Base-by-base conservation (phyloP, 1,140 invertebrate genomes). In the Micrasema minimum region DNA sequence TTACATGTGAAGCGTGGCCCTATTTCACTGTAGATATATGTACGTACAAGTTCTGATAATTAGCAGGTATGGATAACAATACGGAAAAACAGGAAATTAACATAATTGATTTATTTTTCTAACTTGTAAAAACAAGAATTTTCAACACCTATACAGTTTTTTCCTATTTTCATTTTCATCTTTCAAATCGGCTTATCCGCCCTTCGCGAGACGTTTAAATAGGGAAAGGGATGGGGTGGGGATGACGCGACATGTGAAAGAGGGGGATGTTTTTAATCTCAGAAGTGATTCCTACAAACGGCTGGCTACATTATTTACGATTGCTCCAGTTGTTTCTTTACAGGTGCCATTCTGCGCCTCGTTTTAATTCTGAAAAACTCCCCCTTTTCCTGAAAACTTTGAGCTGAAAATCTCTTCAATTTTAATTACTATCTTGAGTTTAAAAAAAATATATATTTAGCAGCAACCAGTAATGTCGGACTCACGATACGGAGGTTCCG, bases 291-390 rank as follows among this genome's bases (percentile, higher is more conserved):
- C 66, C 59, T 61, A 53, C 53, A 53, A 72, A 72, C 72, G 53
- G 67, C 37, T 55, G 61, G 61, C 72, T 73, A 69, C 67, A 70
- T 73, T 73, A 73, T 69, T 73, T 69, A 73, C 66, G 72, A 73
- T 73, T 73, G 67, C 72, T 72, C 22, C 20, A 62, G 71, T 72
- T 72, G 66, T 65, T 72, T 38, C 66, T 57, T 66, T 38, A 38
- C 71, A 72, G 71, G 71, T 72, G 71, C 66, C 53, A 12, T 23
- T 41, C 71, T 26, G 37, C 66, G 20, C 57, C 43, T 20, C 20
- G 11, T 31, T 35, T 62, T 16, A 41, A 18, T 62, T 11, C 59
- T 43, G 55, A 18, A 59, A 59, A 31, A 53, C 23, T 4, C 50
- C 22, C 5, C 23, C 20, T 23, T 53, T 53, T 53, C 26, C 26